Evolutionary conservation across 2,113 vertebrate species (phyloP).

Genomic region (Acrocephalus kingi): DNA sequence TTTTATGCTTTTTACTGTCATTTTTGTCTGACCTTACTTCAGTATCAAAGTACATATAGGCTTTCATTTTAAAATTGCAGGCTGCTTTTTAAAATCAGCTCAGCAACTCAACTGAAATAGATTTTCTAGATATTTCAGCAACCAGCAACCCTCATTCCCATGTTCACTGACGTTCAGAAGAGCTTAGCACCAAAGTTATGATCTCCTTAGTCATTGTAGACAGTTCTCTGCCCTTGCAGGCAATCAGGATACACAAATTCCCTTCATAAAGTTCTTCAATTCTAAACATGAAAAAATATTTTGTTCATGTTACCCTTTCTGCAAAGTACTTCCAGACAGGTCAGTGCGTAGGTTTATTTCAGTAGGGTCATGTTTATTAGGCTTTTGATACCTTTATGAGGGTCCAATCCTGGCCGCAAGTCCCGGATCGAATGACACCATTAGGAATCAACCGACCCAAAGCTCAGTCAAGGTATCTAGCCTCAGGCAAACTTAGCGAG

Average conservation of each 20-base stretch:
- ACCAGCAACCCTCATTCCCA: not conserved
- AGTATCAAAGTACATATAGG: not conserved
- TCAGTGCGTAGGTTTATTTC: not conserved
- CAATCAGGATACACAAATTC: not conserved
- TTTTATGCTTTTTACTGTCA: not conserved
- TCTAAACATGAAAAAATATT: not conserved
- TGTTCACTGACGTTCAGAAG: not conserved
- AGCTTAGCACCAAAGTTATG: not conserved
- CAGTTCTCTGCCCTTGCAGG: not conserved
- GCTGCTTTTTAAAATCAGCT: not conserved
- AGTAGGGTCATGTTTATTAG: not conserved
- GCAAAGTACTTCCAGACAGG: not conserved
- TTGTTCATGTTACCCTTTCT: not conserved
- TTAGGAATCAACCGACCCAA: no score
- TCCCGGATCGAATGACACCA: no score
- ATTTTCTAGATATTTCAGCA: not conserved
- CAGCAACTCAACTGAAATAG: not conserved
- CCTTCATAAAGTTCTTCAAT: not conserved
- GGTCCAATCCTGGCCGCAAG: no score
- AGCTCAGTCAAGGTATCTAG: no score
- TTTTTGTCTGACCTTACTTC: conserved; percentile 5
- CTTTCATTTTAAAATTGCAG: not conserved
- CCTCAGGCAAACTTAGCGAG: no score
- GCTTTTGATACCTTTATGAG: no score
- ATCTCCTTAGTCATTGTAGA: not conserved